Conservation (phyloP, 2,797 vertebrate species). For the Ataeniobius toweri region DNA sequence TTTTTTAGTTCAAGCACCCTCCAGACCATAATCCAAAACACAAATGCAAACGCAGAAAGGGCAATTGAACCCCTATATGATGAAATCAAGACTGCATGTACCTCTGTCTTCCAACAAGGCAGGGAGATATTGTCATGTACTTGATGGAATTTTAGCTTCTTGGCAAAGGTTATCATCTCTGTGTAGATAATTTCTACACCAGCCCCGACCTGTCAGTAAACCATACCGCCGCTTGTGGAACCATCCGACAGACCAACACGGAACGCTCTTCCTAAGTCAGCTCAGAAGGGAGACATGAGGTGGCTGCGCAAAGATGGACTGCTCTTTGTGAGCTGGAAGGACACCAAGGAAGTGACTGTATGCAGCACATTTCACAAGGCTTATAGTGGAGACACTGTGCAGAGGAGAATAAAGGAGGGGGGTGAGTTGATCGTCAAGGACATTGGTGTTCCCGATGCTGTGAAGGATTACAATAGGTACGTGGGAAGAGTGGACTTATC, state of each 20-base stretch:
- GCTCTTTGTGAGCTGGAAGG: neutral
- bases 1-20: too few relatives aligned
- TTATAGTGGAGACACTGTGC: neutral
- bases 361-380: neutral
- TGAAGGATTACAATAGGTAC: too few relatives aligned
- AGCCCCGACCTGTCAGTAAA: neutral
- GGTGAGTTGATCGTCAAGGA: neutral
- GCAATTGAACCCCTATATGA: too few relatives aligned
- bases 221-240: too few relatives aligned
- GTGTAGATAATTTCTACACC: neutral
- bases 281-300: neutral
- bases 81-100: too few relatives aligned
- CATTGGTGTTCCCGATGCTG: too few relatives aligned
- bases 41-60: too few relatives aligned
- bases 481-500: too few relatives aligned
- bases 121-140: neutral
- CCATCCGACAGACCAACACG: too few relatives aligned
- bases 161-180: neutral
- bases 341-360: neutral
- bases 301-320: neutral
- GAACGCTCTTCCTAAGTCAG: neutral
- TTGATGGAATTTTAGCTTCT: neutral
- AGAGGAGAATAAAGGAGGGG: neutral
- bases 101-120: too few relatives aligned
- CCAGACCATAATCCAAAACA: too few relatives aligned